Percentiles rank a stretch among this genome's conserved stretches.
These are phyloP conservation scores for Muricea muricata DNA, from an alignment of 92 coral and sea anemone species.

Conservation along the genomic window DNA sequence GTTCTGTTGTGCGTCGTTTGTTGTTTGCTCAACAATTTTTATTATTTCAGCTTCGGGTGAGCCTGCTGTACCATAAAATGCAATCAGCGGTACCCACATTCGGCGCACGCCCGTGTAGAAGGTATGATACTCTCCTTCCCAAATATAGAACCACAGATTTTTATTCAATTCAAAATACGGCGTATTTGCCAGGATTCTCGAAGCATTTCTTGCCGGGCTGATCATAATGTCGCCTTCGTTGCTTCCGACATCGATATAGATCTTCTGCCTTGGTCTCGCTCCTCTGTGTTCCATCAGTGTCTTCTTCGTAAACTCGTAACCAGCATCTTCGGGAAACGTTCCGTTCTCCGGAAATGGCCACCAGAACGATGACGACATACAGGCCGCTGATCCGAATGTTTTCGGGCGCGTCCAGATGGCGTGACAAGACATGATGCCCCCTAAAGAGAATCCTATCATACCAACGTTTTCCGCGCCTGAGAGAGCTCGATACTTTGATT, in stretches of 20 bases:
- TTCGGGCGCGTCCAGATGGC: constrained; percentile 65
- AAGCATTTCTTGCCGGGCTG: constrained; percentile 34
- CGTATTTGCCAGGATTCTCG: constrained; percentile 31
- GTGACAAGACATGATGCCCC: constrained; percentile 63
- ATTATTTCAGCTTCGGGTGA: constrained; percentile 27
- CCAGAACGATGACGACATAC: constrained; percentile 69
- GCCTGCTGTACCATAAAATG: constrained; percentile 62
- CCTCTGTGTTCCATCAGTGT: constrained; percentile 43
- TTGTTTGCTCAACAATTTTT: background rate
- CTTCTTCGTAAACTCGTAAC: constrained; percentile 35
- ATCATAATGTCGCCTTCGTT: constrained; percentile 45
- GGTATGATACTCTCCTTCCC: constrained; percentile 43
- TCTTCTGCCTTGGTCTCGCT: constrained; percentile 52
- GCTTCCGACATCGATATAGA: constrained; percentile 59
- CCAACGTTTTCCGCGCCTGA: constrained; percentile 46
- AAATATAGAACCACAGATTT: constrained; percentile 58
- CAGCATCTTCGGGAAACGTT: constrained; percentile 55
- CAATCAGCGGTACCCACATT: constrained; percentile 51
- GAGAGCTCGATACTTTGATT: constrained; percentile 37
- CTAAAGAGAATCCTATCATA: constrained; percentile 63
- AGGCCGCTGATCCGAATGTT: constrained; percentile 68
- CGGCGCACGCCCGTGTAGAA: constrained; percentile 25
- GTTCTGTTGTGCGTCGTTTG: background rate
- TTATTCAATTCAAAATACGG: constrained; percentile 63
- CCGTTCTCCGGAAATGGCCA: constrained; percentile 64